Evolutionary conservation across 2,888 invertebrate species (phyloP).

Genomic region (Thecocarcelia acutangulata): DNA sequence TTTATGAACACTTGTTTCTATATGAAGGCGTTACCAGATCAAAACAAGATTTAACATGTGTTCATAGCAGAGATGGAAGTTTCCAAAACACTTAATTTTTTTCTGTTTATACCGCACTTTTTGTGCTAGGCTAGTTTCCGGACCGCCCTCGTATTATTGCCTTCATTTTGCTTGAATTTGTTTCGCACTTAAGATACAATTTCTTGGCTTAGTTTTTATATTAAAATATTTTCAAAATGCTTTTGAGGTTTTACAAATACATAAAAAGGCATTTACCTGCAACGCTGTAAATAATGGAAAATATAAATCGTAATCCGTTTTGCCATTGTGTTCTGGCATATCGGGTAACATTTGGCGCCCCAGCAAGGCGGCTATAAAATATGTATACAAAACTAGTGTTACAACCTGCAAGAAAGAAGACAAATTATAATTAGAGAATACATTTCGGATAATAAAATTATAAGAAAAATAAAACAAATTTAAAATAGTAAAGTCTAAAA

Average conservation of each 20-base stretch:
- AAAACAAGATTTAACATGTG: no score
- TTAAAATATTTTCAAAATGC: not conserved
- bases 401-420: conserved; percentile 86
- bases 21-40: no score
- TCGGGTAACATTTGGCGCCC: conserved; percentile 91
- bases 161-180: no score
- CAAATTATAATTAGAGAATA: conserved; percentile 21
- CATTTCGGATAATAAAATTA: not conserved
- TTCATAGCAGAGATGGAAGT: no score
- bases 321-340: conserved; percentile 82
- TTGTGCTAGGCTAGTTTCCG: no score
- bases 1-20: no score
- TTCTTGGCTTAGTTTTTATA: conserved; percentile 10
- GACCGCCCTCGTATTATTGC: no score
- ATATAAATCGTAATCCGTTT: conserved; percentile 90
- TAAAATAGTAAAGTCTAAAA: no score
- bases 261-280: conserved; percentile 90
- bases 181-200: not conserved
- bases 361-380: conserved; percentile 93
- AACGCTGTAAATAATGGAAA: conserved; percentile 94
- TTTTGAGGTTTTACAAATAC: conserved; percentile 12
- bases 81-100: no score
- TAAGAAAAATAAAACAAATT: not conserved
- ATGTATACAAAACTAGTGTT: conserved; percentile 93
- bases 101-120: no score